A percentile compares a stretch with the other conserved stretches of the same genome.
Conservation (phyloP, 1,140 invertebrate species). For the Drosophila repletoides region DNA sequence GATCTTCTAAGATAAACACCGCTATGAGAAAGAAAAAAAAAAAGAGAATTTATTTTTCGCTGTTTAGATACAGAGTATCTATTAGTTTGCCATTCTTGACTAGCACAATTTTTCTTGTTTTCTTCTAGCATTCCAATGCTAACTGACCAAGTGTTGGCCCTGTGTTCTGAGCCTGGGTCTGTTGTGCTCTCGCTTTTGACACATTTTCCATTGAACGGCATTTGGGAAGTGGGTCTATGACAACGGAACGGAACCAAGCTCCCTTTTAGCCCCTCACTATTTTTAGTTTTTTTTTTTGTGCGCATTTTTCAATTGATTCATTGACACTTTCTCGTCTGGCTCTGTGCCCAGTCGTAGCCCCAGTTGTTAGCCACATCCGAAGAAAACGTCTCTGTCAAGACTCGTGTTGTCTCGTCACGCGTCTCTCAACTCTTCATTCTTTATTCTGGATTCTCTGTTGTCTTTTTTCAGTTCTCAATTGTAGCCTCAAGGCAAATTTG, state of each 20-base stretch:
- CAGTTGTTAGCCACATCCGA: constrained; percentile 23
- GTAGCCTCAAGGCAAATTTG: background rate
- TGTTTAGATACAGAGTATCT: too few species aligned
- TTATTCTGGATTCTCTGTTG: background rate
- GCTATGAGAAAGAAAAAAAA: too few species aligned
- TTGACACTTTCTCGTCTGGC: constrained; percentile 39
- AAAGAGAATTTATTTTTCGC: too few species aligned
- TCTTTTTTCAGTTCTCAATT: background rate
- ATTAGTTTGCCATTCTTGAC: background rate
- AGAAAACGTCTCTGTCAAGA: constrained; percentile 7
- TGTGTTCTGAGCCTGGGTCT: constrained; percentile 16
- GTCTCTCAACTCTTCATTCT: too few species aligned
- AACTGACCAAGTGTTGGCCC: constrained; percentile 14
- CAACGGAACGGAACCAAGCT: background rate
- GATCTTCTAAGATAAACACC: too few species aligned
- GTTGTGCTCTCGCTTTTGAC: constrained; percentile 43
- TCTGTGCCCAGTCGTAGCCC: constrained; percentile 28
- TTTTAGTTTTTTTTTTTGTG: constrained; percentile 29
- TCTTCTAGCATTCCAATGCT: constrained; percentile 29
- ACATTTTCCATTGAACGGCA: constrained; percentile 56
- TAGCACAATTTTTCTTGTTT: background rate
- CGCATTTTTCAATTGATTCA: constrained; percentile 57
- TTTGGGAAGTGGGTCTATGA: constrained; percentile 68
- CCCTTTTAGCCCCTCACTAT: background rate
- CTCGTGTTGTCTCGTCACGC: too few species aligned